Base-by-base conservation (phyloP, 2,797 vertebrate genomes). In the Odontamblyopus rebecca region DNA sequence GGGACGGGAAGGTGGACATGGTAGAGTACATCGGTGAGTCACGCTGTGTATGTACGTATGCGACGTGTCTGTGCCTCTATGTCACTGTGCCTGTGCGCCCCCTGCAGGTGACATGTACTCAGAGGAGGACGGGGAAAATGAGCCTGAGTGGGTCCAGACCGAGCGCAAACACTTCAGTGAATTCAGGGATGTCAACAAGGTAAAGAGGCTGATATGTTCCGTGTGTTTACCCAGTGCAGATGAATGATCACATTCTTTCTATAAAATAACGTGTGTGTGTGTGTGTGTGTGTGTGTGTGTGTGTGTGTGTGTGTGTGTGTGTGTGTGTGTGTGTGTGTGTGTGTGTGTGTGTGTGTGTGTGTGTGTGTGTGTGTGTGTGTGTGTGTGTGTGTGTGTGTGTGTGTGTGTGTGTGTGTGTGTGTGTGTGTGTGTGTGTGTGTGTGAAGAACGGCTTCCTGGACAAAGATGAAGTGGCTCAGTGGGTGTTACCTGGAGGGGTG, bases 1-100 rank as follows among this genome's bases (percentile, higher is more conserved):
- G 91, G 0, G 96, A 98, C 2, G 95, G 95, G 38, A 94, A 92
- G 26, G 84, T 98, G 29, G 84, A 93, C 76, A 41, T 96, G 16
- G 35, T 93, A 0, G 96, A 98, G 80, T 98, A 97, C 80, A 96
- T 98, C 0, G 96, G 96, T 97, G 88, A 83, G 94, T 70, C 26
- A 53, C 5, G 51, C 41, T 48, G 13, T 16, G 12, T 16, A 4
- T 48, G 44, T 48, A 4, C 16, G 44, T 48, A 12, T 44, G 41
- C 13, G 41, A 12, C 4, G 41, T 44, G 41, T 12, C 2, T 44
- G 44, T 48, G 51, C n/a, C 51, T 54, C 8, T 0, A 8, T 7
- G 50, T 76, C 29, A 78, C 13, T 63, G 2, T 72, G 35, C 67
- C 51, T 64, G 4, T 67, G 61, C 48, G 59, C 18, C 44, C 73